Evolutionary conservation across 2,888 invertebrate genomes (phyloP).

Genomic region (Taphrorychus bicolor): DNA sequence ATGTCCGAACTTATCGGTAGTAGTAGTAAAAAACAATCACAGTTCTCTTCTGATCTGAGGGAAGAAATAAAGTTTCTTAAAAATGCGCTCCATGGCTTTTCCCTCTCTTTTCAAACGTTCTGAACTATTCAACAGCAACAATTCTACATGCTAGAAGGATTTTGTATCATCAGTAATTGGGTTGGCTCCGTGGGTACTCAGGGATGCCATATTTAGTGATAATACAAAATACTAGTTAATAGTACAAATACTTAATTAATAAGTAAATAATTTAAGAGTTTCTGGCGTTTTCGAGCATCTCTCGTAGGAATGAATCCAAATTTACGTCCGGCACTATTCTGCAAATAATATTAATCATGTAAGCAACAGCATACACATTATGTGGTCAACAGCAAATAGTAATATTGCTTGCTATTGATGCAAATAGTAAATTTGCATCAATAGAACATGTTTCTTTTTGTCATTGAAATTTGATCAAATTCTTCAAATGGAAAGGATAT

Average conservation of each 20-base stretch:
- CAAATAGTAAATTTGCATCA: not conserved
- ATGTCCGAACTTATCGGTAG: not conserved
- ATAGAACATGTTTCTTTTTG: too few species aligned
- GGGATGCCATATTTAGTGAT: not conserved
- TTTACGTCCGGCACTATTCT: slow-evolving; percentile 87
- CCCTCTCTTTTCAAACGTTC: slow-evolving; percentile 29
- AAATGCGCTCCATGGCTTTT: not conserved
- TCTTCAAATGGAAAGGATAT: too few species aligned
- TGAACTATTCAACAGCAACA: slow-evolving; percentile 31
- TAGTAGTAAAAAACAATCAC: slow-evolving; percentile 29
- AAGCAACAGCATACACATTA: not conserved
- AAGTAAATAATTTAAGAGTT: slow-evolving; percentile 25
- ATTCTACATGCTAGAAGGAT: slow-evolving; percentile 9
- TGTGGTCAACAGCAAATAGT: too few species aligned
- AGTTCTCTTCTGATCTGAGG: slow-evolving; percentile 38
- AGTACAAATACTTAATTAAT: not conserved
- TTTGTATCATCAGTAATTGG: slow-evolving; percentile 2
- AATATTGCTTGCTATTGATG: too few species aligned
- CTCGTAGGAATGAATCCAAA: slow-evolving; percentile 83
- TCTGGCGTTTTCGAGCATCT: slow-evolving; percentile 74
- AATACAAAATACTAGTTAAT: not conserved
- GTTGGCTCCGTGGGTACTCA: too few species aligned
- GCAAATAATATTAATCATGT: slow-evolving; percentile 42
- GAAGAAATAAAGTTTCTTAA: slow-evolving; percentile 16
- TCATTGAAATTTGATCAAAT: too few species aligned